phyloP scores from a whole-genome alignment of 2,888 invertebrate species.

The Fragum sueziense region DNA sequence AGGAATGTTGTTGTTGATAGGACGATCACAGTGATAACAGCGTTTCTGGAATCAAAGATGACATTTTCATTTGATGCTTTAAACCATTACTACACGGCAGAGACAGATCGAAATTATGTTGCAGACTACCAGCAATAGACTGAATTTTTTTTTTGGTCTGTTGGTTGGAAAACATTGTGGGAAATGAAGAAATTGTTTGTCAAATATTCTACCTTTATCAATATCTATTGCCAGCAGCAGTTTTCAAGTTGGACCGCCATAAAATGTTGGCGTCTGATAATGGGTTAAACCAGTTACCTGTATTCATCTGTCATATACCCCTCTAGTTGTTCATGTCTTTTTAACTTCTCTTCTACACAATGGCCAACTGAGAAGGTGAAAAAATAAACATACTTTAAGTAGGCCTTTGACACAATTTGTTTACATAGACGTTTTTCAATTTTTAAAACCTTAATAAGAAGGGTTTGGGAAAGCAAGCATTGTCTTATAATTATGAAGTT shows the following conservation, averaged over 20 bases:
- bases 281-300: conserved; percentile 39
- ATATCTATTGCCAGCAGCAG: too few species aligned
- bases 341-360: conserved; percentile 67
- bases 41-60: conserved; percentile 61
- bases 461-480: background rate
- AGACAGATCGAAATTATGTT: too few species aligned
- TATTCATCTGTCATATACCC: conserved; percentile 67
- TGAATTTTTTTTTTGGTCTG: too few species aligned
- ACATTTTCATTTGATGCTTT: background rate
- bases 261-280: too few species aligned
- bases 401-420: background rate
- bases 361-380: conserved; percentile 83
- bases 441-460: background rate
- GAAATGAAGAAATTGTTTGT: too few species aligned
- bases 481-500: too few species aligned
- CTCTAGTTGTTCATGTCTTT: conserved; percentile 61
- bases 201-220: too few species aligned
- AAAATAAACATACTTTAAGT: too few species aligned
- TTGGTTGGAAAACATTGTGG: too few species aligned
- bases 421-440: background rate
- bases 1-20: conserved; percentile 61
- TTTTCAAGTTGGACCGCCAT: too few species aligned
- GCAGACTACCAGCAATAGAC: too few species aligned
- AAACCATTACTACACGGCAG: too few species aligned
- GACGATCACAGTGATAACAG: conserved; percentile 56